These are phyloP conservation scores for Chloebia gouldiae DNA, from an alignment of 2,113 vertebrate species.

Conservation along the genomic window DNA sequence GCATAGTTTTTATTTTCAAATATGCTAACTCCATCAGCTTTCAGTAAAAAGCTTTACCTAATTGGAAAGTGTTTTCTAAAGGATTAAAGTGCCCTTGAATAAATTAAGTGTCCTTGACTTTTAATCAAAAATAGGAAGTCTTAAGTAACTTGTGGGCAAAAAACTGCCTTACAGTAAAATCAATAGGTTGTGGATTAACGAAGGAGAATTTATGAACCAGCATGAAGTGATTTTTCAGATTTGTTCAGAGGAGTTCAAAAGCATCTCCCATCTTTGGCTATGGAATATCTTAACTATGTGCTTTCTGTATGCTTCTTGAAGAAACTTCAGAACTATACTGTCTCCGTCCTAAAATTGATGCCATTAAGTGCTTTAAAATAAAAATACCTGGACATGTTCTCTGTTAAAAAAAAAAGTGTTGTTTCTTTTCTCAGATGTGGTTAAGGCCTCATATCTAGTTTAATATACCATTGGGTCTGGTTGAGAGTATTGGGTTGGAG, in stretches of 20 bases:
- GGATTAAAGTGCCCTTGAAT: not conserved
- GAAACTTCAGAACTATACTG: not conserved
- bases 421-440: not conserved
- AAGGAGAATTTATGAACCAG: not conserved
- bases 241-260: not conserved
- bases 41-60: not conserved
- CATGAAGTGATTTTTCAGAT: not conserved
- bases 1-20: not conserved
- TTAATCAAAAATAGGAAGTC: not conserved
- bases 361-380: not conserved
- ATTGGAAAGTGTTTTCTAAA: not conserved
- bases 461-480: not conserved
- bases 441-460: not conserved
- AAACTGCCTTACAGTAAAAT: not conserved
- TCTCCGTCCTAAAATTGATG: not conserved
- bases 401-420: not conserved
- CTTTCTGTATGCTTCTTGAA: not conserved
- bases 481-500: not conserved
- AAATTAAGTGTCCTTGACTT: not conserved
- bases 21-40: not conserved
- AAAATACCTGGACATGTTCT: not conserved
- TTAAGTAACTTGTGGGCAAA: not conserved
- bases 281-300: not conserved
- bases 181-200: not conserved
- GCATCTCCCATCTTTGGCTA: not conserved